A percentile compares a stretch with the other conserved stretches of the same genome.
Conservation (phyloP, 1,140 invertebrate genomes). For the Calephelis virginiensis region DNA sequence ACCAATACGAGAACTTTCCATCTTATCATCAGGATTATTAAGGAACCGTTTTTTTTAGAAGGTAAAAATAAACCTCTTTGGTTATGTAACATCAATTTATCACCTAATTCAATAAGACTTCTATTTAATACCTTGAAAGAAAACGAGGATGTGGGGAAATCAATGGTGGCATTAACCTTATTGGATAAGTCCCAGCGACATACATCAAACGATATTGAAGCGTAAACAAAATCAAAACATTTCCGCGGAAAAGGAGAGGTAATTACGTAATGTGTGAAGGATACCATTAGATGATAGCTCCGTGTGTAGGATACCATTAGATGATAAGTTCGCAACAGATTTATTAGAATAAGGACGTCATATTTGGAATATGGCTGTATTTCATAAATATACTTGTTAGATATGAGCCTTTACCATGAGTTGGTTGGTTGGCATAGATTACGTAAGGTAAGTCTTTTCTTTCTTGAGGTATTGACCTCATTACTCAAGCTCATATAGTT, state of each 20-base stretch:
- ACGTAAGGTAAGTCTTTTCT: too few relatives aligned
- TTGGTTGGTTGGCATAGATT: too few relatives aligned
- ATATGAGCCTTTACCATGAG: too few relatives aligned
- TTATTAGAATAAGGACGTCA: too few relatives aligned
- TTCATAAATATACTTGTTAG: too few relatives aligned
- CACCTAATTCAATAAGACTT: conserved; percentile 18
- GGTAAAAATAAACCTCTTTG: background rate
- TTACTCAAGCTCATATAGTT: too few relatives aligned
- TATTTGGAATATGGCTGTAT: too few relatives aligned
- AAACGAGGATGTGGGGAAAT: conserved; percentile 34
- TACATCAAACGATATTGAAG: conserved; percentile 58
- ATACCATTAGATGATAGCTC: background rate
- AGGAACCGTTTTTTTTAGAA: background rate
- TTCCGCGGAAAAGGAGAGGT: conserved; percentile 47
- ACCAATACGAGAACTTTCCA: too few relatives aligned
- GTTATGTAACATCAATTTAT: conserved; percentile 34
- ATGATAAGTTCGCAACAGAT: too few relatives aligned
- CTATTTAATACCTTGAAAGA: conserved; percentile 32
- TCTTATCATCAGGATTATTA: too few relatives aligned
- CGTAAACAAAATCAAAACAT: conserved; percentile 55
- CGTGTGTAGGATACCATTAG: too few relatives aligned
- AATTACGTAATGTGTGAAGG: conserved; percentile 50
- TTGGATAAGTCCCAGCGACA: conserved; percentile 63
- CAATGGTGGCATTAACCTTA: conserved; percentile 66
- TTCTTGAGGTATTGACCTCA: too few relatives aligned